Evolutionary conservation across 2,113 vertebrate genomes (phyloP), one percentile per base, ranked within the genome.

Genomic region (Apeltes quadracus): DNA sequence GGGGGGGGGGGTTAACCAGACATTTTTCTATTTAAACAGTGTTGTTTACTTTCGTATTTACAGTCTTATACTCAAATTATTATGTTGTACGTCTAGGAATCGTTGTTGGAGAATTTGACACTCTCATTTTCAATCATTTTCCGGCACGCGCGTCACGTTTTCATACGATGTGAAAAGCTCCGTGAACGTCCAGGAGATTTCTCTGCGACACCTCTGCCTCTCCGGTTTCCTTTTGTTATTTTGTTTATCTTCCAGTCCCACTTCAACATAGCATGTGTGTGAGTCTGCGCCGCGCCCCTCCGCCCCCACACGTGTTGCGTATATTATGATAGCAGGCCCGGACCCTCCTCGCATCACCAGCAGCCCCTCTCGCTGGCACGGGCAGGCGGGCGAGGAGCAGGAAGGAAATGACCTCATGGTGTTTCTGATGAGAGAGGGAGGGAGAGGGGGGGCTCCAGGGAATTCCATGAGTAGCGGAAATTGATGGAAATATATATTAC

Each of bases 381-480:
- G 36, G 54, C 68, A 34, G 59, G 71, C 68, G 13, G 54, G 59
- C 53, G 68, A 79, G 63, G 76, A 84, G 53, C 29, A 39, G 83
- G 74, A 84, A 83, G 84, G 84, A 92, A 88, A 85, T 90, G 0
- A 87, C 82, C 65, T 89, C 78, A 90, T 86, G 74, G 76, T 25
- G 54, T 74, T 83, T 79, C 69, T 56, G 53, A 63, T 72, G 32
- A 34, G 32, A 6, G 32, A 7, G 6, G 32, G 13, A 43, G 58
- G 70, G 64, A 6, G 6, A 6, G 13, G 48, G 58, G 70, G 64
- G 43, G 43, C 46, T 14, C 29, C 53, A 39, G 29, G 39, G 43
- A 70, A 58, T 63, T 36, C 73, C 41, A 16, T 0, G 22, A 50
- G 18, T 54, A 25, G 44, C 48, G 48, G 36, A 44, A 63, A 62